Base-by-base conservation (phyloP, 23 tunicate species). In the Diplosoma virens region DNA sequence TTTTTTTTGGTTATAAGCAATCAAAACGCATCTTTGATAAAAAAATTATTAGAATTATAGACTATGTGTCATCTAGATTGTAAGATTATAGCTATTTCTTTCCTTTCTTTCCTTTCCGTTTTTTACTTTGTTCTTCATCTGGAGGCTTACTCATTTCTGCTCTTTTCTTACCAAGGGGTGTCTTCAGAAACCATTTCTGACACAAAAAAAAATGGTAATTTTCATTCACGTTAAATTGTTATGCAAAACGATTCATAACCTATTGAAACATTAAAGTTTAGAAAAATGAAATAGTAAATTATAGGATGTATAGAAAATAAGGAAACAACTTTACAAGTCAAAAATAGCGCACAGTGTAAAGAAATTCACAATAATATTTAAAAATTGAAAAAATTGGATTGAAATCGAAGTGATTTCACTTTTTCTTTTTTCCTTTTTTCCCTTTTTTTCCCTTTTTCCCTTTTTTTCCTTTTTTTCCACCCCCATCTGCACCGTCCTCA, bases 161-260 rank as follows among this genome's bases (percentile, higher is more conserved):
- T 64, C 93, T 63, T 30, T 86, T 86, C 41, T 86, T 86, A 17
- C 93, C 86, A 31, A 86, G 81, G 2, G 93, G 93, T 1, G 93
- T 86, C 37, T 79, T 86, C 36, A 86, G 21, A 80, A 83, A 79
- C 93, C 93, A 86, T 33, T 35, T 67, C 85, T 86, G 61, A 2
- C 9, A 27, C n/a, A 61, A 61, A 61, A 61, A 14, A 61, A 28
- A 61, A 26, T 9, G 5, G 41, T 65, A n/a, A 46, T 17, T 17
- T 14, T 46, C 53, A 46, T 14, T 17, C 14, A 14, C 53, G 17
- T 46, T 46, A 46, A n/a, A n/a, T 32, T 7, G 17, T 30, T 65
- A 7, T 6, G 20, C 71, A 65, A 65, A 65, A 32, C 18, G 6
- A n/a, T n/a, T n/a, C n/a, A n/a, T n/a, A n/a, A n/a, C n/a, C n/a